phyloP scores from a whole-genome alignment of 37 sponge, comb jelly and placozoan genomes.

The Theonella swinhoei region DNA sequence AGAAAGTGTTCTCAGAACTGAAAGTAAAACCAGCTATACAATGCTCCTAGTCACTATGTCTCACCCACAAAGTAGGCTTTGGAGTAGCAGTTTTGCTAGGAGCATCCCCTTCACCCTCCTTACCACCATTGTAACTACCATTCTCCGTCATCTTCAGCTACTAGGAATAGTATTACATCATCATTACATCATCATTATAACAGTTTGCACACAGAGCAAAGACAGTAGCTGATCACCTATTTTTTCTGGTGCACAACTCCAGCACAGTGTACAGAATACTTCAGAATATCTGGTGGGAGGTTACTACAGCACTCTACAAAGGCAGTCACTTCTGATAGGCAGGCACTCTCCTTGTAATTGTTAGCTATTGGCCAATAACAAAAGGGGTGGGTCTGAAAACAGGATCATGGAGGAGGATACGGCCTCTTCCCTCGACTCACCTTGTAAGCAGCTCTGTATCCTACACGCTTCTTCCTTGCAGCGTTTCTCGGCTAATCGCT shows the following conservation, averaged over 20 bases:
- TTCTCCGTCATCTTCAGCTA: too few species aligned
- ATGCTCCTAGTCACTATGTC: too few species aligned
- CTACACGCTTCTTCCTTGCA: conserved; percentile 70
- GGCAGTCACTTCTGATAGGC: conserved; percentile 25
- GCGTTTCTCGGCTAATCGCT: conserved; percentile 40
- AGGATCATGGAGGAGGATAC: background rate
- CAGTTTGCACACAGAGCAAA: too few species aligned
- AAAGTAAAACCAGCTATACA: too few species aligned
- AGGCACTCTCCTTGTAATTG: conserved; percentile 59
- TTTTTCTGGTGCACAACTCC: conserved; percentile 2
- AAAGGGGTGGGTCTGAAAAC: background rate
- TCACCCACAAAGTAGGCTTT: too few species aligned
- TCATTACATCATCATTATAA: too few species aligned
- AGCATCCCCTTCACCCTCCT: too few species aligned
- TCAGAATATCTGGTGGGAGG: conserved; percentile 23
- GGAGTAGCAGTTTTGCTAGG: too few species aligned
- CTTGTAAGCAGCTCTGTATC: conserved; percentile 75
- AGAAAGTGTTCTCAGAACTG: too few species aligned
- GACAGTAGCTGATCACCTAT: background rate
- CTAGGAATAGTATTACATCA: too few species aligned
- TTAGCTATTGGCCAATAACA: conserved; percentile 26
- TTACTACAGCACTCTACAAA: conserved; percentile 48
- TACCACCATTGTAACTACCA: too few species aligned
- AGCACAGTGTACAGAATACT: conserved; percentile 40
- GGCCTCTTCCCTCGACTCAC: conserved; percentile 14